A percentile compares a stretch with the other conserved stretches of the same genome.
Conservation (phyloP, 2,113 vertebrate species). For the Caracal caracal region DNA sequence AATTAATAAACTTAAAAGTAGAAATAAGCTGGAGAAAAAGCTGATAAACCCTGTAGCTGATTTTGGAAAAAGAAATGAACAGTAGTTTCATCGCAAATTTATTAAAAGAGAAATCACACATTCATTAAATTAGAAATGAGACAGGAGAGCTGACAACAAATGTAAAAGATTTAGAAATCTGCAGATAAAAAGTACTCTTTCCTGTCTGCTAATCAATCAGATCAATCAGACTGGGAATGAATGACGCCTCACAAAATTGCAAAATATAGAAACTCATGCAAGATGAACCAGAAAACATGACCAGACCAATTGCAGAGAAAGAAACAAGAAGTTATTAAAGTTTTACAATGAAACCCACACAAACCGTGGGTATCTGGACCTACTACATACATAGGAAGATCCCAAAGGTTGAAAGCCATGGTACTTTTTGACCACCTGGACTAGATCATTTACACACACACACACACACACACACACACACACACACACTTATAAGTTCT, state of each 20-base stretch:
- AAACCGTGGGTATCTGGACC: not conserved
- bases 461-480: not conserved
- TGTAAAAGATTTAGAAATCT: conserved; percentile 42
- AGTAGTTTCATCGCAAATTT: not conserved
- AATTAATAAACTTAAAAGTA: not conserved
- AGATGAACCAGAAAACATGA: conserved; percentile 44
- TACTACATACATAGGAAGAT: not conserved
- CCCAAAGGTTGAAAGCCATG: not conserved
- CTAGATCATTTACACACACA: not conserved
- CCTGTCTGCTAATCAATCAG: conserved; percentile 28
- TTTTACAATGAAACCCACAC: not conserved
- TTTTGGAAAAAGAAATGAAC: not conserved
- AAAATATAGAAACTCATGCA: conserved; percentile 15
- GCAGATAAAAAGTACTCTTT: not conserved
- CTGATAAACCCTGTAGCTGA: not conserved
- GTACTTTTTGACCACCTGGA: not conserved
- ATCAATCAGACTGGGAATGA: conserved; percentile 30
- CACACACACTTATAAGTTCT: not conserved
- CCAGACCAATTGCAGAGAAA: conserved; percentile 18
- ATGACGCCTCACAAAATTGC: not conserved
- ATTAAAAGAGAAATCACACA: not conserved
- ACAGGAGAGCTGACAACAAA: not conserved
- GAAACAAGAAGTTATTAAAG: conserved; percentile 27
- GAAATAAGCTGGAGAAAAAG: conserved; percentile 16
- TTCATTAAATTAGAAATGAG: conserved; percentile 24